Base-by-base conservation (phyloP, 92 coral and sea anemone species). In the Muricea muricata region DNA sequence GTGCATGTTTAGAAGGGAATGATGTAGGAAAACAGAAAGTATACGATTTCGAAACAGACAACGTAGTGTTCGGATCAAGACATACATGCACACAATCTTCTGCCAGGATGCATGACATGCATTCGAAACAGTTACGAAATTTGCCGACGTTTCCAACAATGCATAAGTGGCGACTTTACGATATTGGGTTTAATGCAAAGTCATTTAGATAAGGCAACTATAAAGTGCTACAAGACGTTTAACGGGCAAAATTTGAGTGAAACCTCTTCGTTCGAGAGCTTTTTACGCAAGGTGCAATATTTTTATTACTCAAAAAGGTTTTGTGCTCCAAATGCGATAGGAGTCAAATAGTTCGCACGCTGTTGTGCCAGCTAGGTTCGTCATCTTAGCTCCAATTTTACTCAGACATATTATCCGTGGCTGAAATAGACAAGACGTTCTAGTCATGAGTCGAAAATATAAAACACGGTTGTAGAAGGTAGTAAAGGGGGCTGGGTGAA, bases 291-390 rank as follows among this genome's bases (percentile, higher is more conserved):
- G 45, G 46, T 29, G 52, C 83, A 78, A 78, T 78, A 78, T 78
- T 56, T 78, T 78, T 78, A 78, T 78, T 32, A 58, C 69, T 78
- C 71, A 55, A 78, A 78, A 63, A 63, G 70, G 46, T 39, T 34
- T 70, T 70, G 50, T 70, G 29, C 29, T 35, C 48, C 50, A 37
- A 26, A n/a, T 35, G 13, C 48, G 48, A 34, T 11, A 18, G 25
- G 39, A 65, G 23, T 23, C 9, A 65, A 26, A 29, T 65, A 18
- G 18, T 52, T 52, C 60, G 60, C 60, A 52, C 60, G 60, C 60
- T 25, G 20, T 20, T 18, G 20, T 37, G 9, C n/a, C n/a, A n/a
- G n/a, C n/a, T n/a, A n/a, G n/a, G n/a, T n/a, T n/a, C n/a, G n/a
- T n/a, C n/a, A n/a, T n/a, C n/a, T n/a, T n/a, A n/a, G n/a, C n/a